Evolutionary conservation across 2,797 vertebrate species (phyloP), one percentile per base, ranked within the genome.

Genomic region (Acestrorhynchus altus): DNA sequence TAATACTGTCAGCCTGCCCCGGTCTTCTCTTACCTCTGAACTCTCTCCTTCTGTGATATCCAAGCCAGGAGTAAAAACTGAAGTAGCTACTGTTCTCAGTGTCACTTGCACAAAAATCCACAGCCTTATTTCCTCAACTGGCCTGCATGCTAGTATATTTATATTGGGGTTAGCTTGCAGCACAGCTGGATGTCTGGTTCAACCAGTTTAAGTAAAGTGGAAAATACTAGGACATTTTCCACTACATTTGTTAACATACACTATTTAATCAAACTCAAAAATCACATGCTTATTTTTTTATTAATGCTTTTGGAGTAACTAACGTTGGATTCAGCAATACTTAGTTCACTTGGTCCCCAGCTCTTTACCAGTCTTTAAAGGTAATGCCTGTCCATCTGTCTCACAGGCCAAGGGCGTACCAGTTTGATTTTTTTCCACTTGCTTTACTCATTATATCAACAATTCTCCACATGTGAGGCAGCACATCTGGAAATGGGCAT

Each of bases 401-500:
- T 74, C 31, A 20, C 31, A 77, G 70, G 61, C 77, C 66, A 70
- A 39, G n/a, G 35, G 57, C 60, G 80, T 64, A 54, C 71, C 51
- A 40, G 76, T 77, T 77, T 79, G 7, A 47, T 86, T 85, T 86
- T 89, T 84, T 90, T 90, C 91, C 91, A 87, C 88, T 89, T 89
- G 88, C 89, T 87, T 90, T 90, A 85, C 86, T 92, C 86, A 87
- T 92, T 92, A 85, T 89, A 90, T 93, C 89, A 93, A 92, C 91
- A 92, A 78, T 76, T 75, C 79, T 82, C 88, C 89, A 90, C 89
- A 90, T 83, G 87, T 84, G 87, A 89, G 86, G 91, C 90, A 88
- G 92, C 91, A 92, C 91, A 89, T 90, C 89, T 92, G 89, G 67
- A 81, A 81, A 83, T 65, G 74, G 77, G 86, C 84, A 75, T 13